Base-by-base conservation (phyloP, 2,888 invertebrate species). In the Leptura quadrifasciata region DNA sequence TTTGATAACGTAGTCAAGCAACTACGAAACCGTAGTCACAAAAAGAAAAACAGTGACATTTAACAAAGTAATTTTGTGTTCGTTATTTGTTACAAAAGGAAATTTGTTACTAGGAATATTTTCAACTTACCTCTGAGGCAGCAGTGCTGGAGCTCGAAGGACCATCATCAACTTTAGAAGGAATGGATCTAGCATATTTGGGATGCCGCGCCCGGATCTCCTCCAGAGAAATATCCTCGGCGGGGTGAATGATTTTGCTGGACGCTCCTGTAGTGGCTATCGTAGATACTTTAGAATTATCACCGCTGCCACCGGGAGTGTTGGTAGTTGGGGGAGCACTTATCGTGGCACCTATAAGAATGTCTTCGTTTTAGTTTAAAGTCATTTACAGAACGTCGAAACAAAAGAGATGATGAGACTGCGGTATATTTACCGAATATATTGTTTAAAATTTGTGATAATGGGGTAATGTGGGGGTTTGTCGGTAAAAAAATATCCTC, bases 161-260 rank as follows among this genome's bases (percentile, higher is more conserved):
- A 76, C 86, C 79, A 82, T 89, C 82, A 10, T 83, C 83, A 81
- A 87, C 76, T 86, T 89, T 83, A 79, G 87, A 72, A 31, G 87
- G 81, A 63, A 86, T 78, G 81, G 87, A 85, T 76, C 81, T 87
- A 2, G 86, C 89, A 76, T 96, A 96, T 85, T 94, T 94, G 10
- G 92, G 89, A 84, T 91, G 90, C 68, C 95, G 90, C 9, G 96
- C 94, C 67, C 95, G 91, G 81, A 95, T 92, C 90, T 97, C 96
- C 88, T 97, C 97, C 88, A 97, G 87, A 35, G 98, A 98, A 71
- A 97, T 93, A 89, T 97, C 97, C 88, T 98, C 98, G 0, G 96
- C 94, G 0, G 98, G 98, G 89, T 98, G 98, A 82, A 98, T 93
- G 74, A 98, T 98, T 90, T 95, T 95, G 85, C 96, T 95, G 54